A percentile compares a stretch with the other conserved stretches of the same genome.
These are phyloP conservation scores for Andrena marginata DNA, from an alignment of 2,888 invertebrate species.

Conservation along the genomic window DNA sequence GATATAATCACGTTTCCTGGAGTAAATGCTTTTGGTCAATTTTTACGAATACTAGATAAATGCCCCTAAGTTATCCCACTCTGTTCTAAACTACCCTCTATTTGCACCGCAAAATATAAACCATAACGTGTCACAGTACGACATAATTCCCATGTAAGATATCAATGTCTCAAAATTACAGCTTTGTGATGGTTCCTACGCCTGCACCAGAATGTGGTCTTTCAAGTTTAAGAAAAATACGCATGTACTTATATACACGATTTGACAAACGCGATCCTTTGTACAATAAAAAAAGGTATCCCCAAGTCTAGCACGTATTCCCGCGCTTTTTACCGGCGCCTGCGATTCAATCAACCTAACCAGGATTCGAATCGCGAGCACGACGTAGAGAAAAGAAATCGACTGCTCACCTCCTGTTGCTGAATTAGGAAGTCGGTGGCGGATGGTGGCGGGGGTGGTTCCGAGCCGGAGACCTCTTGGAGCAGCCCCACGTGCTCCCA, in stretches of 20 bases:
- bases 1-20: no score
- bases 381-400: slow-evolving; percentile 35
- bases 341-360: neutral
- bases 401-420: slow-evolving; percentile 79
- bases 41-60: no score
- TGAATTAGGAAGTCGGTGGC: slow-evolving; percentile 79
- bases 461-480: slow-evolving; percentile 81
- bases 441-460: slow-evolving; percentile 75
- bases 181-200: neutral
- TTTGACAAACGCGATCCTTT: neutral
- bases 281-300: neutral
- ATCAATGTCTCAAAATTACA: neutral
- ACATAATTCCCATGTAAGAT: neutral
- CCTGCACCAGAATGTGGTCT: neutral
- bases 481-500: slow-evolving; percentile 85
- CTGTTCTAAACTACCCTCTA: neutral
- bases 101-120: neutral
- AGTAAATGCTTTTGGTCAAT: no score
- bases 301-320: slow-evolving; percentile 8
- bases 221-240: neutral
- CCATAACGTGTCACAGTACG: neutral
- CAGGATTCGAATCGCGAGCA: neutral
- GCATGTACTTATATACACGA: neutral
- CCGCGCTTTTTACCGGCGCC: slow-evolving; percentile 42
- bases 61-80: no score